Evolutionary conservation across 1,140 invertebrate species (phyloP).

Genomic region (Eubasilissa regina): DNA sequence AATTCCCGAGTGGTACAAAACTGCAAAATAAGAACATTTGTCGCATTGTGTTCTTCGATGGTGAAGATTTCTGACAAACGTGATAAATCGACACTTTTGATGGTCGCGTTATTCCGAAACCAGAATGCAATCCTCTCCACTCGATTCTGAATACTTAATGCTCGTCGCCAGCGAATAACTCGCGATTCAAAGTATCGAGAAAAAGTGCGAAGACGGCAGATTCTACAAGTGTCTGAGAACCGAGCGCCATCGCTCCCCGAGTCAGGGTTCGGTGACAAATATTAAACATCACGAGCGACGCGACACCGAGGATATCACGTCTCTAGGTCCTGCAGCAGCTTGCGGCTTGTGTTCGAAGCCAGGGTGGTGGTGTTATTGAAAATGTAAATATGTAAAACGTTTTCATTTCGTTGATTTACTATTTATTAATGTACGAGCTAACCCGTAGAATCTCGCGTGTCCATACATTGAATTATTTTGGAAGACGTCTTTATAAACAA

Average conservation of each 20-base stretch:
- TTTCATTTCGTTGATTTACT: too few species aligned
- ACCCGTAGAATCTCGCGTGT: too few species aligned
- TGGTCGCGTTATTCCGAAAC: too few species aligned
- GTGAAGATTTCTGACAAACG: constrained; percentile 12
- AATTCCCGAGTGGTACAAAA: constrained; percentile 19
- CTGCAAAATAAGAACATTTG: neutral
- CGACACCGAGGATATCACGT: neutral
- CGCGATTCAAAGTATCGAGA: neutral
- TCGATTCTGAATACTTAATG: neutral
- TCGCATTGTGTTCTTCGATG: constrained; percentile 11
- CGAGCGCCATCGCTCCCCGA: constrained; percentile 4
- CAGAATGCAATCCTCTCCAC: neutral
- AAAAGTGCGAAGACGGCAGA: constrained; percentile 11
- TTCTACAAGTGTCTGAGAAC: constrained; percentile 35
- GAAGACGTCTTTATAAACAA: too few species aligned
- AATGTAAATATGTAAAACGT: too few species aligned
- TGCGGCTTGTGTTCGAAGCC: too few species aligned
- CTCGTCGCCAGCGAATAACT: neutral
- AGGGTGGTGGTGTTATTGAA: too few species aligned
- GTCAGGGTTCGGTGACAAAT: constrained; percentile 22
- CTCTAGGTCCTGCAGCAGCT: neutral
- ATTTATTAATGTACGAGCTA: too few species aligned
- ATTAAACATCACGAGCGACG: constrained; percentile 7
- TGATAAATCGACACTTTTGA: constrained; percentile 24
- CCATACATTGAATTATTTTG: too few species aligned